phyloP scores from a whole-genome alignment of 2,888 invertebrate species.

The Octonoba sinensis region DNA sequence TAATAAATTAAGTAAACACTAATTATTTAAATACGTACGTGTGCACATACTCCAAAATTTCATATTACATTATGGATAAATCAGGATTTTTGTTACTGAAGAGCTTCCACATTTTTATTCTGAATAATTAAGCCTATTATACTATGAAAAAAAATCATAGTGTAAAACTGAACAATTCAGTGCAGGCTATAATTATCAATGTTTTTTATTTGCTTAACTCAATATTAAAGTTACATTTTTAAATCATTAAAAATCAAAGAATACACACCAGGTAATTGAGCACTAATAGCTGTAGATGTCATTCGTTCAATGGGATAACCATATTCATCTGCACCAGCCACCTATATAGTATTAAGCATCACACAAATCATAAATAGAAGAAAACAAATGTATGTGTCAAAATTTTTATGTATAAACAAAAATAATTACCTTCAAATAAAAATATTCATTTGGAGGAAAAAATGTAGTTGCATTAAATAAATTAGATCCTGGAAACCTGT shows the following conservation, averaged over 20 bases:
- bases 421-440: constrained; percentile 76
- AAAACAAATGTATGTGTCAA: neutral
- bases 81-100: no score
- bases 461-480: constrained; percentile 76
- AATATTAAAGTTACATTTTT: no score
- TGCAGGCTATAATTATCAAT: no score
- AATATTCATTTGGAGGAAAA: constrained; percentile 78
- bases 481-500: constrained; percentile 68
- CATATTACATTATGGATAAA: no score
- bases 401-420: neutral
- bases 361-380: neutral
- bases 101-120: no score
- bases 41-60: no score
- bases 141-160: no score
- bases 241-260: neutral
- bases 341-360: constrained; percentile 71
- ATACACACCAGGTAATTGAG: constrained; percentile 75
- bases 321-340: constrained; percentile 77
- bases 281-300: constrained; percentile 78
- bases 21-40: no score
- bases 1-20: no score
- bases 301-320: constrained; percentile 77
- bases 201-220: no score
- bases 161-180: no score
- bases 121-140: no score